Conservation (phyloP, 2,113 vertebrate genomes). For the Nycticorax nycticorax region DNA sequence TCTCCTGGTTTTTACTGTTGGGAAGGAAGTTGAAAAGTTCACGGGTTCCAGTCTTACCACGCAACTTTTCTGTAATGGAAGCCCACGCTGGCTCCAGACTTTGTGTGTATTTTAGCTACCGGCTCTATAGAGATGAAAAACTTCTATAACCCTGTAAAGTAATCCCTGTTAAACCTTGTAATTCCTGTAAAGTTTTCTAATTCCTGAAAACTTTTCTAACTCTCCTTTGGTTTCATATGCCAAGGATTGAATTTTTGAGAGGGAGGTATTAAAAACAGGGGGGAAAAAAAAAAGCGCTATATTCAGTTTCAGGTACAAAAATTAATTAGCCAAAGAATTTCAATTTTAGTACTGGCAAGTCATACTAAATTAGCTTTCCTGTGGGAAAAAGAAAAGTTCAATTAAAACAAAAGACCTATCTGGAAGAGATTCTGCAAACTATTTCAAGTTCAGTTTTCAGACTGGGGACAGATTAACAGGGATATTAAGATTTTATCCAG, state of each 20-base stretch:
- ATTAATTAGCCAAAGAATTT: slow-evolving; percentile 52
- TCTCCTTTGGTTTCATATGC: background rate
- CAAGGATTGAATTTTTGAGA: background rate
- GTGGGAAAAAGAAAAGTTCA: slow-evolving; percentile 35
- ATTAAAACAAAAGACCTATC: slow-evolving; percentile 40
- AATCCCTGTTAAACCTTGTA: background rate
- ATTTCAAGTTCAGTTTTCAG: slow-evolving; percentile 16
- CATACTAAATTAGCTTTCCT: slow-evolving; percentile 46
- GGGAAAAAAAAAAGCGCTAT: background rate
- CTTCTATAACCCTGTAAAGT: background rate
- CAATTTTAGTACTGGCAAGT: slow-evolving; percentile 28
- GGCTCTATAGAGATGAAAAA: background rate
- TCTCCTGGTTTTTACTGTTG: background rate
- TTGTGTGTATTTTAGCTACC: background rate
- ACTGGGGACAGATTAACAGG: slow-evolving; percentile 45
- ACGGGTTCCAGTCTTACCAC: background rate
- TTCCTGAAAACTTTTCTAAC: background rate
- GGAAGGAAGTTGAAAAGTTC: background rate
- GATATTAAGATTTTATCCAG: slow-evolving; percentile 47
- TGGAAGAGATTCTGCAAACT: slow-evolving; percentile 14
- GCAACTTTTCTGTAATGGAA: background rate
- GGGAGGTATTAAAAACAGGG: background rate
- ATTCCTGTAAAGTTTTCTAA: background rate
- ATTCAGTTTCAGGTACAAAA: slow-evolving; percentile 38
- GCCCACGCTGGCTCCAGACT: background rate